Base-by-base conservation (phyloP, 2,888 invertebrate genomes). In the Patella depressa region DNA sequence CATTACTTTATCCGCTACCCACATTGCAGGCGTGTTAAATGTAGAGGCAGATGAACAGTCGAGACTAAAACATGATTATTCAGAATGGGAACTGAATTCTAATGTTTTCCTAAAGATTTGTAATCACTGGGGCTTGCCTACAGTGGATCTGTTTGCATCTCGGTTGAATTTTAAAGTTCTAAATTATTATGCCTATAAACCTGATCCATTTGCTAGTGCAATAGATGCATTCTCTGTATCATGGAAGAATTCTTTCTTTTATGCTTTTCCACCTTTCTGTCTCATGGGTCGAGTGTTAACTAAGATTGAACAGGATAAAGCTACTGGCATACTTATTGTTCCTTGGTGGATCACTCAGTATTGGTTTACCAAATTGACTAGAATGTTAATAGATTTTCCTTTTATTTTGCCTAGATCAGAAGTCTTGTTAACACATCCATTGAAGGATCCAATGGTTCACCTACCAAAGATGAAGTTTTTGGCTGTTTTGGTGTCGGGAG, bases 191-290 rank as follows among this genome's bases (percentile, higher is more conserved):
- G 57, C 57, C 15, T 57, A 17, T 57, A 55, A 75, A 24, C 77
- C 73, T 53, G 79, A 75, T 24, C 77, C 77, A 17, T 55, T 72
- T 29, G 75, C 79, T 19, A 19, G 53, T 15, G 77, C 71, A 34
- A 53, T 81, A 19, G 75, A 77, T 73, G 75, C 77, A 7, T 77
- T 79, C 24, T 59, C 74, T n/a, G 15, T 76, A 17, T 19, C 57
- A 45, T 77, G 79, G 79, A 29, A 53, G 24, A 17, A 54, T n/a
- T 29, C 14, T 15, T 15, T 17, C 15, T 72, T 79, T 29, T 81
- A 79, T 77, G 74, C 15, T 19, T 19, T 24, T 24, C 24, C 24
- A 24, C 24, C 24, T 24, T 24, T 24, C 24, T 24, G 24, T 24
- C 24, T 24, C 24, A 24, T 24, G 24, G 24, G 24, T 24, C 24